Conservation (phyloP, 2,797 vertebrate species). For the Melanotaenia nigrans region DNA sequence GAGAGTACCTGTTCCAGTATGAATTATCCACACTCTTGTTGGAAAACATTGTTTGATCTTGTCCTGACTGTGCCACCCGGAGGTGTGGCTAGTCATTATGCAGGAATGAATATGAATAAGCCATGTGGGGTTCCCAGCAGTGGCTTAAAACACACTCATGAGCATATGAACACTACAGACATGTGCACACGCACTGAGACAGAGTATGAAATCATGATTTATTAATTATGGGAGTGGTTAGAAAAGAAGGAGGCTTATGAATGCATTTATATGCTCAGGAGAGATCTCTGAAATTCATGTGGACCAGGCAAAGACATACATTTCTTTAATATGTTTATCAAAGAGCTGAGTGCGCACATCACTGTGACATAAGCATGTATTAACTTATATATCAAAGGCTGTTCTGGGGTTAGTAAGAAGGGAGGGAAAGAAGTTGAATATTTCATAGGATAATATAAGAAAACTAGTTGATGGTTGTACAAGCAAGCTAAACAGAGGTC, state of each 20-base stretch:
- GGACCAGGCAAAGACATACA: slow-evolving; percentile 68
- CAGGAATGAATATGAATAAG: slow-evolving; percentile 78
- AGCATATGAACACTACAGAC: slow-evolving; percentile 71
- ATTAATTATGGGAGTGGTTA: slow-evolving; percentile 81
- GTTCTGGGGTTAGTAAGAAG: slow-evolving; percentile 42
- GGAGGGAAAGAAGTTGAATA: slow-evolving; percentile 62
- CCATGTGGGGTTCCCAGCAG: slow-evolving; percentile 63
- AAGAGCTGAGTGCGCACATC: slow-evolving; percentile 62
- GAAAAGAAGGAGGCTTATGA: slow-evolving; percentile 66
- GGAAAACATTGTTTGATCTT: slow-evolving; percentile 77
- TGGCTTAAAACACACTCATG: slow-evolving; percentile 68
- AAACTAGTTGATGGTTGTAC: slow-evolving; percentile 38
- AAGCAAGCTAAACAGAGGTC: slow-evolving; percentile 47
- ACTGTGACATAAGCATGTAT: slow-evolving; percentile 70
- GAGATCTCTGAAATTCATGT: slow-evolving; percentile 62
- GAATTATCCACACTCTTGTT: slow-evolving; percentile 74
- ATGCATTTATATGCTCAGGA: slow-evolving; percentile 76
- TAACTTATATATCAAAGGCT: slow-evolving; percentile 72
- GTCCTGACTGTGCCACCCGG: slow-evolving; percentile 62
- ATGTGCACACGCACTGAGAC: slow-evolving; percentile 37
- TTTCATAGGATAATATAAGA: slow-evolving; percentile 70
- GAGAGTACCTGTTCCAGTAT: slow-evolving; percentile 44
- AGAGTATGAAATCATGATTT: slow-evolving; percentile 78
- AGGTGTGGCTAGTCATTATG: slow-evolving; percentile 75
- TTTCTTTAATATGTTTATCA: slow-evolving; percentile 79